These are phyloP conservation scores for Pseudobourletiella spinata DNA, from an alignment of 1,140 invertebrate species.

Conservation along the genomic window DNA sequence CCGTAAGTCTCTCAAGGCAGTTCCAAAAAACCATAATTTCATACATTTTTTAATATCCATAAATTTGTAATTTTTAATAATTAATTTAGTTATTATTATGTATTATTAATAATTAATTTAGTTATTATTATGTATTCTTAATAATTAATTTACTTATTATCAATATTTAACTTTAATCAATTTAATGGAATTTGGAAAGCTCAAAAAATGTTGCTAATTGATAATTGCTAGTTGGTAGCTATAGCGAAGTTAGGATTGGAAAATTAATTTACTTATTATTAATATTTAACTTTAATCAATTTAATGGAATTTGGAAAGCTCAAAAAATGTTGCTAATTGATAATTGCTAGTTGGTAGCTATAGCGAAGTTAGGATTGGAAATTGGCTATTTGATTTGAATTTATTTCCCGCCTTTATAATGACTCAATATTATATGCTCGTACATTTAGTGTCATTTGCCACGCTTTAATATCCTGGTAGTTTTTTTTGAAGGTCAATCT, in stretches of 20 bases:
- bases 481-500: too few species aligned
- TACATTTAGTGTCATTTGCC: too few species aligned
- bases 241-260: too few species aligned
- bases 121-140: neutral
- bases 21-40: neutral
- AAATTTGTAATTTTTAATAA: neutral
- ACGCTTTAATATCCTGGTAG: too few species aligned
- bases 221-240: too few species aligned
- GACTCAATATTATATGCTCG: too few species aligned
- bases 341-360: too few species aligned
- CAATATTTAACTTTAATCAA: neutral
- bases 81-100: neutral
- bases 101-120: neutral
- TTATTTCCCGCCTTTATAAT: too few species aligned
- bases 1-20: constrained; percentile 19
- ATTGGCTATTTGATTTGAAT: too few species aligned
- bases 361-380: too few species aligned
- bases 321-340: too few species aligned
- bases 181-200: neutral
- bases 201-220: too few species aligned
- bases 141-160: neutral
- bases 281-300: neutral
- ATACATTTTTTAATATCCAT: neutral
- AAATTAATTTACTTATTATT: neutral
- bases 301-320: neutral